These are phyloP conservation scores for Drosophila ustulata DNA, from an alignment of 2,888 invertebrate species.

Conservation along the genomic window DNA sequence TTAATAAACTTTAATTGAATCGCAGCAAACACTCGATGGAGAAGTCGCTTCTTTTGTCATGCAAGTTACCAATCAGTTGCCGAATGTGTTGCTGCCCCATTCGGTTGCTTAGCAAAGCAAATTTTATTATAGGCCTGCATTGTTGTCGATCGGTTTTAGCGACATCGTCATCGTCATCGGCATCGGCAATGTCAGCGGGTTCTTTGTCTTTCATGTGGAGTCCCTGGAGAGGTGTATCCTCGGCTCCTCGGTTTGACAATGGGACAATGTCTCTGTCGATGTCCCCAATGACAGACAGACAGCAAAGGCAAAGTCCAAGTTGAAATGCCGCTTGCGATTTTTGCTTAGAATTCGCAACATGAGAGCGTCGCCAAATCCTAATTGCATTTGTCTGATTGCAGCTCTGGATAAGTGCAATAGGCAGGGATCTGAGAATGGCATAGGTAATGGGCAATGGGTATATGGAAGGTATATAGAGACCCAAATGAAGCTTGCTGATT, in stretches of 20 bases:
- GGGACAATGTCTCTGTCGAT: conserved; percentile 37
- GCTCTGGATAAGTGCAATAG: conserved; percentile 48
- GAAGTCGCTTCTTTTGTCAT: conserved; percentile 5
- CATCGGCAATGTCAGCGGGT: conserved; percentile 45
- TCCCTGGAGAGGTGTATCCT: conserved; percentile 55
- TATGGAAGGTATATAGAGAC: neutral
- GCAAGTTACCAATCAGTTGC: conserved; percentile 29
- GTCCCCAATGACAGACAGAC: conserved; percentile 43
- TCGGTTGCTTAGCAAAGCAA: conserved; percentile 47
- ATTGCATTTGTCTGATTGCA: conserved; percentile 78
- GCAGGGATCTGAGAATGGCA: conserved; percentile 10
- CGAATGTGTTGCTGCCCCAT: conserved; percentile 27
- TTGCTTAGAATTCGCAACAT: conserved; percentile 70
- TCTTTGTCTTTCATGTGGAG: conserved; percentile 71
- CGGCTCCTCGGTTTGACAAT: conserved; percentile 38
- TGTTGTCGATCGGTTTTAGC: conserved; percentile 30
- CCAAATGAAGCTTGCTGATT: conserved; percentile 53
- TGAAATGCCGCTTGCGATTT: conserved; percentile 38
- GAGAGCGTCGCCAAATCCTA: conserved; percentile 74
- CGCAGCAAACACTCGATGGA: neutral
- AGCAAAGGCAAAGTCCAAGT: conserved; percentile 27
- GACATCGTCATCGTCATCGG: neutral
- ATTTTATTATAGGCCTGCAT: conserved; percentile 33
- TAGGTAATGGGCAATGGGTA: neutral
- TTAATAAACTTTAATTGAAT: conserved; percentile 18